Percentiles rank a stretch among this genome's conserved stretches.
phyloP scores from a whole-genome alignment of 2,888 invertebrate genomes.

The Eumacrocentrus americanus region DNA sequence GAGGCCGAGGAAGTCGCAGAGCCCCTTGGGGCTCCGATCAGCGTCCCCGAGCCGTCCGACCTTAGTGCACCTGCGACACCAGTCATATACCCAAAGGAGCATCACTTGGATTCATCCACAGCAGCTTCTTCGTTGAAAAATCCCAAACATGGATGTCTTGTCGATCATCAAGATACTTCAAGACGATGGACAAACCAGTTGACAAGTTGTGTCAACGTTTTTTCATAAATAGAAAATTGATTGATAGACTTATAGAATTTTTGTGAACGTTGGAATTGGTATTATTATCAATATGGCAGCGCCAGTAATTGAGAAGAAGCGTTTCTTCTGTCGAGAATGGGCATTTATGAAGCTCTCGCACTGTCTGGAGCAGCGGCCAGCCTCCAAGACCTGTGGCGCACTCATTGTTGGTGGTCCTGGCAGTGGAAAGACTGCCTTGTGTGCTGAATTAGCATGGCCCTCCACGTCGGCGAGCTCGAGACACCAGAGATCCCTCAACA shows the following conservation, averaged over 20 bases:
- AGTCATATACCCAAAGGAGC: neutral
- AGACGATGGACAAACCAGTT: neutral
- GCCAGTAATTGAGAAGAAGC: conserved; percentile 68
- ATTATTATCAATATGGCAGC: conserved; percentile 52
- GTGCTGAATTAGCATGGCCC: conserved; percentile 79
- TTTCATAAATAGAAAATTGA: neutral
- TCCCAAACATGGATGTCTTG: neutral
- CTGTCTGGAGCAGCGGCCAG: conserved; percentile 86
- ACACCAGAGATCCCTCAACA: conserved; percentile 76
- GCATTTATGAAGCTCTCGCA: conserved; percentile 92
- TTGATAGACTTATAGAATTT: no score
- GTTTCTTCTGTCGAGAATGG: conserved; percentile 94
- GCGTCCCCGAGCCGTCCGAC: conserved; percentile 41
- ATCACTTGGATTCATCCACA: neutral
- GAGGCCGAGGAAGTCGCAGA: conserved; percentile 59
- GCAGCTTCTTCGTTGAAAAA: neutral
- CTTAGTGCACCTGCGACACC: neutral
- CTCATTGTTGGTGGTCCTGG: conserved; percentile 91
- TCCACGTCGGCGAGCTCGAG: conserved; percentile 71
- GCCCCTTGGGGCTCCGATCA: conserved; percentile 58
- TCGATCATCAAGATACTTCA: neutral
- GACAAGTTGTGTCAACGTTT: neutral
- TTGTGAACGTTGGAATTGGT: no score
- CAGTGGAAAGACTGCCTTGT: conserved; percentile 91
- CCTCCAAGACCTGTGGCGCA: conserved; percentile 86